Base-by-base conservation (phyloP, 2,888 invertebrate genomes). In the Nephrotoma flavescens region DNA sequence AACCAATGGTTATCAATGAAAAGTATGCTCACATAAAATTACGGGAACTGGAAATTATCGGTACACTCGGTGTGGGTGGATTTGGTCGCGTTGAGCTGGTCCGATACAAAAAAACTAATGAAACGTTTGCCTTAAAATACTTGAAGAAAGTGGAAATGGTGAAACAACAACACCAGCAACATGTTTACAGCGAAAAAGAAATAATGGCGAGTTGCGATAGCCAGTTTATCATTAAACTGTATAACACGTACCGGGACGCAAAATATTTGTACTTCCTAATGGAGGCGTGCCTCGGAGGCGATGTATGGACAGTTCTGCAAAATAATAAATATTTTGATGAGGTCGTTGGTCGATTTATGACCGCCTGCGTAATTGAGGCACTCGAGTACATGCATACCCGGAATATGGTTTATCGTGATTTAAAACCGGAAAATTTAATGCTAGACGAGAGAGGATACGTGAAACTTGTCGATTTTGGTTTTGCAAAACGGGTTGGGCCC, bases 361-460 rank as follows among this genome's bases (percentile, higher is more conserved):
- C 96, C 4, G 98, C 95, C 0, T 98, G 98, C 90, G 98, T 98
- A 0, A 93, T 98, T 12, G 97, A 98, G 91, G 84, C 84, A n/a
- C 15, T 98, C 89, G 96, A 96, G 88, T 98, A 97, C 91, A 93
- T 99, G 9, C 98, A 99, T 91, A 93, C 95, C 7, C 94, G 96
- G 89, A 95, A 96, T 88, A 96, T 97, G 88, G 95, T 98, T 87
- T 96, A 96, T 90, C 93, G 98, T 87, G 98, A 98, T 91, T 94
- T 99, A 83, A 99, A 99, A 90, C 98, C 98, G 0, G 98, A 98
- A 92, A 98, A 99, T 91, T 93, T 98, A 87, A 95, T 98, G 93
- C 92, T 99, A 6, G 97, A 97, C 89, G 92, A 93, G 85, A 93
- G 94, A 86, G 98, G 98, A 87, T 97, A 97, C 89, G 94, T 97